phyloP scores from a whole-genome alignment of 2,888 invertebrate species.

The Coenonympha glycerion region DNA sequence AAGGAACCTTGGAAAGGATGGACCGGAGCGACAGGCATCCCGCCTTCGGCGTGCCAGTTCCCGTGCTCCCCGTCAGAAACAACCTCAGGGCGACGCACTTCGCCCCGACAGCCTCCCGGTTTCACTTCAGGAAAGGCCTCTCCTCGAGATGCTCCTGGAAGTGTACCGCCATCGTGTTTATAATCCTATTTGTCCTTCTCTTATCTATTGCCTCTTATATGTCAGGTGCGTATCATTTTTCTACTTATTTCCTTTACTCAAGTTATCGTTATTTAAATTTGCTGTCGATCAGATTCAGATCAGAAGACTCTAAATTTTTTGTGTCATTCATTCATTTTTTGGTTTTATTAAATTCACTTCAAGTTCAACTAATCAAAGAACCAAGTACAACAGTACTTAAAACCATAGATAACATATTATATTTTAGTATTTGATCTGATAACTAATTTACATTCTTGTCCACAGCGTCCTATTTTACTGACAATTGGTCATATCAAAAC shows the following conservation, averaged over 20 bases:
- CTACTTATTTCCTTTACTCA: not conserved
- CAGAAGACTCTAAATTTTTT: too few relatives aligned
- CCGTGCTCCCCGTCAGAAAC: conserved; percentile 84
- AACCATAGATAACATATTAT: too few relatives aligned
- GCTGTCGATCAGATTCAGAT: too few relatives aligned
- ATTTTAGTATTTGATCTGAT: too few relatives aligned
- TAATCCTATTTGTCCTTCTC: conserved; percentile 87
- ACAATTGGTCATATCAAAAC: conserved; percentile 88
- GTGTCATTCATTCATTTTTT: not conserved
- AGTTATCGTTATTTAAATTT: too few relatives aligned
- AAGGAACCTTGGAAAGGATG: conserved; percentile 71
- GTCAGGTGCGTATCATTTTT: conserved; percentile 79
- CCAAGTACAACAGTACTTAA: too few relatives aligned
- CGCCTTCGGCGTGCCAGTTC: conserved; percentile 80
- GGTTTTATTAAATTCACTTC: too few relatives aligned
- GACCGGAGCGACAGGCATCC: conserved; percentile 78
- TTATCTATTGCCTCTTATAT: conserved; percentile 90
- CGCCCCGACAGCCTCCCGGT: conserved; percentile 82
- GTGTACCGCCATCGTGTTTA: conserved; percentile 91
- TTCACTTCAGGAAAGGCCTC: conserved; percentile 91
- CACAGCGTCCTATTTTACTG: conserved; percentile 85
- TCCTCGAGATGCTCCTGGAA: conserved; percentile 93
- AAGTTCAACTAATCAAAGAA: too few relatives aligned
- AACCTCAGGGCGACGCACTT: conserved; percentile 84
- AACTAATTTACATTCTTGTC: conserved; percentile 30